These are phyloP conservation scores for Ophioderma brevispina DNA, from an alignment of 35 echinoderm and acorn worm species.

Conservation along the genomic window DNA sequence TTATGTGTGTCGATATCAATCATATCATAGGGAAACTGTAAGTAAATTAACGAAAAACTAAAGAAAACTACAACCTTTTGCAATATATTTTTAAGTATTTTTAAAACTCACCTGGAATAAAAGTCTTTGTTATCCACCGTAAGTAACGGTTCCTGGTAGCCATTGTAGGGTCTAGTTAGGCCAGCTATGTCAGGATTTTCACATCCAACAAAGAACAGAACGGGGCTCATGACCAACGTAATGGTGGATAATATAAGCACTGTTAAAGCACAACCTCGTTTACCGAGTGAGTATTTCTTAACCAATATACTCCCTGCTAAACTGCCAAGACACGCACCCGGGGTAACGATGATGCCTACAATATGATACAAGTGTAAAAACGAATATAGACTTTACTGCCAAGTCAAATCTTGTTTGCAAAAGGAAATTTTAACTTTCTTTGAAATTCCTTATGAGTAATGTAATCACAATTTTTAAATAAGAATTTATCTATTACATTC, in stretches of 20 bases:
- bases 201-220: conserved; percentile 74
- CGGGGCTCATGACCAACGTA: conserved; percentile 1
- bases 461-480: too few species aligned
- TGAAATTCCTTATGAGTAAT: too few species aligned
- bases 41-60: too few species aligned
- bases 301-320: conserved; percentile 68
- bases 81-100: too few species aligned
- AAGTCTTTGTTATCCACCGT: conserved; percentile 4
- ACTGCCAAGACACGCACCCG: conserved; percentile 71
- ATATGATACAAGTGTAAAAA: too few species aligned
- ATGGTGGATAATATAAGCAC: conserved; percentile 36
- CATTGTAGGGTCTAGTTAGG: conserved; percentile 1
- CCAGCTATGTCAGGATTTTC: conserved; percentile 63
- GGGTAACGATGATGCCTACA: conserved; percentile 78
- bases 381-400: too few species aligned
- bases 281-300: conserved; percentile 74
- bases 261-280: conserved; percentile 66
- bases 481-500: too few species aligned
- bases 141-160: background rate
- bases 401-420: too few species aligned
- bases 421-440: too few species aligned
- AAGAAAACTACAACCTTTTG: too few species aligned
- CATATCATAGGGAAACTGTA: too few species aligned
- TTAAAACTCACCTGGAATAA: background rate
- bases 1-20: too few species aligned